These are phyloP conservation scores for Rhopilema esculentum DNA, from an alignment of 30 jellyfish, hydroid and myxozoan species.

Conservation along the genomic window DNA sequence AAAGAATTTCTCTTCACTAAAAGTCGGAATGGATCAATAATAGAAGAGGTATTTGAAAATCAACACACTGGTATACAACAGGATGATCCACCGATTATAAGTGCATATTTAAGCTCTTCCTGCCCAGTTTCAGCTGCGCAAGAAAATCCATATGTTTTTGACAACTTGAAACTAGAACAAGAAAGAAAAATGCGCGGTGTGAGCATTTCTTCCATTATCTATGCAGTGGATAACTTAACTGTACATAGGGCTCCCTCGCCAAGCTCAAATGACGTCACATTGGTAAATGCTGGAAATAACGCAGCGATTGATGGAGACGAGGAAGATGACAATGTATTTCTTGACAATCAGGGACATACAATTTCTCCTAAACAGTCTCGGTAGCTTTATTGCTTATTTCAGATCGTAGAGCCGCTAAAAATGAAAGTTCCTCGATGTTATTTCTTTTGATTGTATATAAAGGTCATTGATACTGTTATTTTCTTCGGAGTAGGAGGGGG, in stretches of 20 bases:
- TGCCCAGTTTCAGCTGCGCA: not conserved
- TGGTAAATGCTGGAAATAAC: no score
- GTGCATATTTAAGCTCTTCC: not conserved
- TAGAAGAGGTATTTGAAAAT: not conserved
- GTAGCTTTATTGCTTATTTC: no score
- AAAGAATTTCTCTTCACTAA: not conserved
- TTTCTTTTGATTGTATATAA: no score
- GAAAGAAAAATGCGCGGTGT: conserved; percentile 52
- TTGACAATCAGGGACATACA: not conserved
- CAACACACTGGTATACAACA: not conserved
- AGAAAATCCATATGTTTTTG: not conserved
- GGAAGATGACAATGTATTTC: not conserved
- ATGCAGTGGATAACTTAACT: conserved; percentile 19
- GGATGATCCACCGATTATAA: not conserved
- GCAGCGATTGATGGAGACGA: no score
- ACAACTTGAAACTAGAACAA: not conserved
- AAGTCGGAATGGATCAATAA: not conserved
- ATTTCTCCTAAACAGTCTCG: not conserved
- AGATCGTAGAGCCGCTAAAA: no score
- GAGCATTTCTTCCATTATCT: conserved; percentile 54
- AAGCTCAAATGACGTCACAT: not conserved
- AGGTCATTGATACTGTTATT: no score
- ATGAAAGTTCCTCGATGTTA: no score
- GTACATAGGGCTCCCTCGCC: conserved; percentile 1
- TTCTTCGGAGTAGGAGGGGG: no score